Evolutionary conservation across 2,797 vertebrate genomes (phyloP).

Genomic region (Gymnocypris eckloni): DNA sequence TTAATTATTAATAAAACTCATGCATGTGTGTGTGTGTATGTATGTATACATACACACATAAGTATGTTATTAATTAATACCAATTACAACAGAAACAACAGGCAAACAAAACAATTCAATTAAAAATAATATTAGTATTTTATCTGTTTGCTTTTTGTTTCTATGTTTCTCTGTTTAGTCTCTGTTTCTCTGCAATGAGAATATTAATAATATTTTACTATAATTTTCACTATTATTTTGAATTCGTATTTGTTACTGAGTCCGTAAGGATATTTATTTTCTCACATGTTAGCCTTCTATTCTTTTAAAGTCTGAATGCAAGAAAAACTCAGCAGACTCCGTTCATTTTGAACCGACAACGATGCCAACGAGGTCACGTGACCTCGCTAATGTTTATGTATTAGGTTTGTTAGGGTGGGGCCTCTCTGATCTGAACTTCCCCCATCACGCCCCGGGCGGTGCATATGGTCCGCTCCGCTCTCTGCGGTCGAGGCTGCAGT

Average conservation of each 20-base stretch:
- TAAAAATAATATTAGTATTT: not conserved
- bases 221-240: not conserved
- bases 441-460: not conserved
- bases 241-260: not conserved
- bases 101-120: not conserved
- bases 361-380: conserved; percentile 39
- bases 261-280: too few species aligned
- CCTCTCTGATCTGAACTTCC: conserved; percentile 21
- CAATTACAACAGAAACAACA: not conserved
- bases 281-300: not conserved
- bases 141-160: not conserved
- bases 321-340: not conserved
- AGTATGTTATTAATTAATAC: not conserved
- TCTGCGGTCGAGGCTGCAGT: conserved; percentile 84
- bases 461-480: conserved; percentile 77
- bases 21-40: not conserved
- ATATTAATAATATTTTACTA: not conserved
- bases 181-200: not conserved
- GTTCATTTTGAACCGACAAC: not conserved
- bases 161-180: not conserved
- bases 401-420: conserved; percentile 51
- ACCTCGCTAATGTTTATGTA: conserved; percentile 20
- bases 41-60: too few species aligned
- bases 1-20: not conserved
- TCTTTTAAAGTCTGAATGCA: not conserved